A percentile compares a stretch with the other conserved stretches of the same genome.
Evolutionary conservation across 92 coral and sea anemone species (phyloP).

Genomic region (Parazoanthus darwini): DNA sequence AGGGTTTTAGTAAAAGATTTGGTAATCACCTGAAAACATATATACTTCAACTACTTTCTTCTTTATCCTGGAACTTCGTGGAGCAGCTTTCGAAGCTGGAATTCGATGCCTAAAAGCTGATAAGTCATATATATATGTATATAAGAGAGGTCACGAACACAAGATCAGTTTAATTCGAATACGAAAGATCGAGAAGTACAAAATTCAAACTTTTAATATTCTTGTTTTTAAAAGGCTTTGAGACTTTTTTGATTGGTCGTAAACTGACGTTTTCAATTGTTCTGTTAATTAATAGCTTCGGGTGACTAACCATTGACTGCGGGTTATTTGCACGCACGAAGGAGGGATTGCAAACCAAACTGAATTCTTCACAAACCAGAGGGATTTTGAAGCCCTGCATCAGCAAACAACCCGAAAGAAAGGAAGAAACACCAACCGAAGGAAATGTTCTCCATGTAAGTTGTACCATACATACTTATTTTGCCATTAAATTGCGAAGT

Average conservation of each 20-base stretch:
- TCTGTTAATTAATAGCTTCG: constrained; percentile 21
- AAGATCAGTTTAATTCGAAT: not conserved
- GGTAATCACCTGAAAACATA: not conserved
- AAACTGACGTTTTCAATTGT: constrained; percentile 23
- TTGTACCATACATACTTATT: not conserved
- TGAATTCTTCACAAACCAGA: constrained; percentile 7
- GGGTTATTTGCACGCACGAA: not conserved
- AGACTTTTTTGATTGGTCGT: not conserved
- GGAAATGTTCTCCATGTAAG: constrained; percentile 9
- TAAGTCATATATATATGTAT: too few relatives aligned
- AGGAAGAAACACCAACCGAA: not conserved
- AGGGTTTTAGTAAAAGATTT: too few relatives aligned
- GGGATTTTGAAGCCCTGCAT: not conserved
- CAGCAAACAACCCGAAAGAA: not conserved
- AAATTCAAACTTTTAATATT: constrained; percentile 14
- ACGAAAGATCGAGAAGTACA: not conserved
- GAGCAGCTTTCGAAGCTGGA: not conserved
- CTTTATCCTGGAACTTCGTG: not conserved
- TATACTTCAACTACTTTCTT: too few relatives aligned
- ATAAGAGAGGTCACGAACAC: not conserved
- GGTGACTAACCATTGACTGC: not conserved
- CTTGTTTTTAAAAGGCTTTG: constrained; percentile 22
- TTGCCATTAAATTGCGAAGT: not conserved
- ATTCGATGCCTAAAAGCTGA: not conserved
- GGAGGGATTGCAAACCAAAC: not conserved